Percentiles rank a stretch among this genome's conserved stretches.
Evolutionary conservation across 2,888 invertebrate species (phyloP).

Genomic region (Heteromyza rotundicornis): DNA sequence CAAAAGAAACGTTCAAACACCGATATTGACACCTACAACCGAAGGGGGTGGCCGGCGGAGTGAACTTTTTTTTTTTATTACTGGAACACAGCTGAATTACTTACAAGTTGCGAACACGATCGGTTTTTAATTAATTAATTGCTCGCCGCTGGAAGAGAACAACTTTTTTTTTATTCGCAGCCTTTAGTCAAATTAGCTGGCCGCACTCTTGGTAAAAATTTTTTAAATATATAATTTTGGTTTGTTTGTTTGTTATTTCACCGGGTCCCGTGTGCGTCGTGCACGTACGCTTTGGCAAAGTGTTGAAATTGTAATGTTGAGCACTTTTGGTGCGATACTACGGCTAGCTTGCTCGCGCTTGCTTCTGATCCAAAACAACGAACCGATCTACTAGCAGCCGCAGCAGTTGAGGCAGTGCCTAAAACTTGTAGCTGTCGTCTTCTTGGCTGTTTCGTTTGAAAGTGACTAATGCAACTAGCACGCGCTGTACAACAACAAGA

Average conservation of each 20-base stretch:
- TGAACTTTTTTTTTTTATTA: no score
- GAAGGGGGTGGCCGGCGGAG: no score
- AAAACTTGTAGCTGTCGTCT: no score
- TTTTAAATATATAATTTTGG: not conserved
- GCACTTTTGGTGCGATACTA: no score
- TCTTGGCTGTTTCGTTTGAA: conserved; percentile 38
- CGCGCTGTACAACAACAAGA: conserved; percentile 11
- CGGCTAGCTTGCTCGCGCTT: not conserved
- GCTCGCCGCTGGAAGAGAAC: no score
- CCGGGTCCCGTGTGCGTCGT: no score
- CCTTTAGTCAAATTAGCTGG: no score
- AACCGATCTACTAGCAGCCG: not conserved
- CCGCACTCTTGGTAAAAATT: no score
- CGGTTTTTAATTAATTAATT: no score
- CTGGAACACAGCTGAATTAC: not conserved
- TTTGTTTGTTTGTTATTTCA: not conserved
- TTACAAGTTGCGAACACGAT: not conserved
- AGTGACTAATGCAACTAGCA: conserved; percentile 30
- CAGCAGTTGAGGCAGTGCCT: conserved; percentile 32
- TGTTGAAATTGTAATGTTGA: conserved; percentile 22
- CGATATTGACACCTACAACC: no score
- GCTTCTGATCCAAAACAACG: not conserved
- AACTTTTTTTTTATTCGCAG: not conserved
- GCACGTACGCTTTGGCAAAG: conserved; percentile 19
- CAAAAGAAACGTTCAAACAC: no score